Evolutionary conservation across 2,113 vertebrate genomes (phyloP), one percentile per base, ranked within the genome.

Genomic region (Ginglymostoma cirratum): DNA sequence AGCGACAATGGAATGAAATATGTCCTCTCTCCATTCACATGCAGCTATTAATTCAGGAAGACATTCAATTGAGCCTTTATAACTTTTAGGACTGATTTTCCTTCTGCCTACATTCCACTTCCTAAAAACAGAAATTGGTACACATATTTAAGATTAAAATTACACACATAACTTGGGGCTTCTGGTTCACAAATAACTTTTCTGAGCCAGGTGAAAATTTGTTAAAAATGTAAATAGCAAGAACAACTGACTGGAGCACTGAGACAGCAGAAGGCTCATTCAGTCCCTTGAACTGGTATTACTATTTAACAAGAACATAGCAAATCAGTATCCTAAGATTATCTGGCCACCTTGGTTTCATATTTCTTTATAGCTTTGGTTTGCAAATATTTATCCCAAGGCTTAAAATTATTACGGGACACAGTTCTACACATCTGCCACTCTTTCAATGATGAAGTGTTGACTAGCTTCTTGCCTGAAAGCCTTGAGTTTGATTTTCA

Each of bases 41-140:
- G 97, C 98, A 61, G 98, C 98, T 17, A 99, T 98, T 96, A 99
- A 97, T 96, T 99, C 99, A 17, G 99, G 99, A 96, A 99, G 98
- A 96, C 98, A 98, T 96, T 99, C 99, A 0, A 99, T 97, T 61
- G 98, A 97, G 27, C 98, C 97, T 23, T 96, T 97, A 96, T 97
- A 97, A 95, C 97, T 97, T 92, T 97, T 95, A 7, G 0, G 96
- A 27, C 96, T 45, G 0, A 97, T 96, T 96, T 96, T 98, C 30
- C 96, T 97, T 96, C 96, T 97, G 96, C 96, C 96, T 96, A 98
- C 97, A 66, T 96, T 97, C 97, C 98, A 98, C 96, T 98, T 99
- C 97, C 99, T 99, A 95, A 92, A 7, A 96, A 96, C 96, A 95
- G 96, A 67, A 96, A 96, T 96, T 96, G 67, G 87, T 93, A 86